Conservation (phyloP, 2,113 vertebrate genomes). For the Diadophis punctatus region DNA sequence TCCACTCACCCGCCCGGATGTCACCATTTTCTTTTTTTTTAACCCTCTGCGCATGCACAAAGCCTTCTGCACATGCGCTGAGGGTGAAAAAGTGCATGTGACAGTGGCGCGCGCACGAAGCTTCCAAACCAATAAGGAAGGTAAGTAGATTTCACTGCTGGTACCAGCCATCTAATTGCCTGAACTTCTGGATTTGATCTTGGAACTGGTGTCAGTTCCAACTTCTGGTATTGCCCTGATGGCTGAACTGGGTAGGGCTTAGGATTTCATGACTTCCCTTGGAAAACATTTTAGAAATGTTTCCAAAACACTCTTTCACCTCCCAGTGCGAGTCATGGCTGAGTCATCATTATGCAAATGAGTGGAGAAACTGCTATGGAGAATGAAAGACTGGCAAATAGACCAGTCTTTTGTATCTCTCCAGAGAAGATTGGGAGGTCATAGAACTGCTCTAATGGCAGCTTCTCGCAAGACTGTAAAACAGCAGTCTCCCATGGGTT, state of each 20-base stretch:
- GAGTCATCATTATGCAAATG: not conserved
- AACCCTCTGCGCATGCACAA: too few relatives aligned
- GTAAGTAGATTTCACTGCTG: too few relatives aligned
- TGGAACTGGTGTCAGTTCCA: not conserved
- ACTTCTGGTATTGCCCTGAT: not conserved
- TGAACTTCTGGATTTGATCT: not conserved
- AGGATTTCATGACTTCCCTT: not conserved
- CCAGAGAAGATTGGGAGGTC: not conserved
- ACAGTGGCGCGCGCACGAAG: too few relatives aligned
- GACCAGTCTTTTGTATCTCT: not conserved
- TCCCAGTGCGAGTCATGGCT: not conserved
- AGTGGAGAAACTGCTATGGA: not conserved
- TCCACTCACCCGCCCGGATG: too few relatives aligned
- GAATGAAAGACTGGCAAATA: not conserved
- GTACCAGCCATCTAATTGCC: not conserved
- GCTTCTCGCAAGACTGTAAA: not conserved
- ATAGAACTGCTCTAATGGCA: not conserved
- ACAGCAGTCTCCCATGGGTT: too few relatives aligned
- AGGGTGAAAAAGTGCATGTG: too few relatives aligned
- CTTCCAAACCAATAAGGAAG: too few relatives aligned
- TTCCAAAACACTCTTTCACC: not conserved
- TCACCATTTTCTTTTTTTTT: too few relatives aligned
- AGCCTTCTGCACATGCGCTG: too few relatives aligned
- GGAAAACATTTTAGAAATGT: not conserved
- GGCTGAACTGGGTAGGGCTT: not conserved